phyloP scores from a whole-genome alignment of 2,113 vertebrate species.

The Myrmecobius fasciatus region DNA sequence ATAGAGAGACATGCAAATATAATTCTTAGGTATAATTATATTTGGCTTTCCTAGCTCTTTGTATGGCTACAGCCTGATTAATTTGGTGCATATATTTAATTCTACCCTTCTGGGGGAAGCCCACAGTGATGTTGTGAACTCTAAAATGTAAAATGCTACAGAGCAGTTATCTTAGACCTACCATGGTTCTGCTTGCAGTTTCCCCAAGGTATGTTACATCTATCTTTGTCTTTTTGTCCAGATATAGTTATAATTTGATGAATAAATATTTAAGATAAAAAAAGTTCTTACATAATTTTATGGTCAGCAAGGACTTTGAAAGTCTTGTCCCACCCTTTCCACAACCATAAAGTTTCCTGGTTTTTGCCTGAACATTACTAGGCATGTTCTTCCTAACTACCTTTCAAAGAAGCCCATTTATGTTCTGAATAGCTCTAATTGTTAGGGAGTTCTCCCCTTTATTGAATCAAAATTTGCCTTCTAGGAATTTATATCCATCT shows the following conservation, averaged over 20 bases:
- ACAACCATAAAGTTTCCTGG: neutral
- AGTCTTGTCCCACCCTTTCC: neutral
- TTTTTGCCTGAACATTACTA: neutral
- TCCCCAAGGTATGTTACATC: neutral
- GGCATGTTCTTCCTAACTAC: neutral
- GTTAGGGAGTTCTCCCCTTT: neutral
- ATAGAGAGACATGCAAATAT: conserved; percentile 65
- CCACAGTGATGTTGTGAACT: neutral
- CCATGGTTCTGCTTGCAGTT: neutral
- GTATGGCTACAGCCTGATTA: neutral
- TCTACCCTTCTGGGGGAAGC: neutral
- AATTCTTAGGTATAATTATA: conserved; percentile 5
- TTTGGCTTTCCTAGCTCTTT: conserved; percentile 27
- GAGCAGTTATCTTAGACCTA: neutral
- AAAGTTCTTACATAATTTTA: neutral
- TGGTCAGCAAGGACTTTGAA: neutral
- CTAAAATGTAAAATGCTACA: neutral
- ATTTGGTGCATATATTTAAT: neutral
- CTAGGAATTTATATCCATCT: neutral
- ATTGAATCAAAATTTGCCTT: neutral
- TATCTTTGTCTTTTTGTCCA: neutral
- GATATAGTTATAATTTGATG: neutral
- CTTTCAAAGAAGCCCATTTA: neutral
- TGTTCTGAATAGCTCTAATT: neutral
- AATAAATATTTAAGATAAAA: neutral